Evolutionary conservation across 2,113 vertebrate species (phyloP).

Genomic region (Eulemur macaco): DNA sequence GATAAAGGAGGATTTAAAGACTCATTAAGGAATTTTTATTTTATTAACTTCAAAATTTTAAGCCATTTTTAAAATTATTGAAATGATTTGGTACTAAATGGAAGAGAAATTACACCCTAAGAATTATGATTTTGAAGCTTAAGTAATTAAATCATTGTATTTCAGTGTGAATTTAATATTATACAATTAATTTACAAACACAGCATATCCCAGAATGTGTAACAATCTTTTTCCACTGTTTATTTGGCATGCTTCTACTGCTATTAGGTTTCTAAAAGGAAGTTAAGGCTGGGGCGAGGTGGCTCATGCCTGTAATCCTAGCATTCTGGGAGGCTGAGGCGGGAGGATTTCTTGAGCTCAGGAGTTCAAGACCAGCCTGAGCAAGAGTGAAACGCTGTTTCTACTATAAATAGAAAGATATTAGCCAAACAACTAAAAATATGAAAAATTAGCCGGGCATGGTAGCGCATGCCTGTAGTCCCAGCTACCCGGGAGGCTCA

Average conservation of each 20-base stretch:
- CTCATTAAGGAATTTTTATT: neutral
- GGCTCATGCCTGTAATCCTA: too few relatives aligned
- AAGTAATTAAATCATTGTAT: neutral
- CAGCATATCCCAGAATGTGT: neutral
- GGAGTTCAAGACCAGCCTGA: too few relatives aligned
- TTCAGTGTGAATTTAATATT: neutral
- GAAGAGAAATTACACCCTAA: neutral
- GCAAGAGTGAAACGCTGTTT: too few relatives aligned
- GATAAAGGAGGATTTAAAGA: neutral
- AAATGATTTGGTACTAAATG: neutral
- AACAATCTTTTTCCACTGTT: neutral
- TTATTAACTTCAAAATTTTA: conserved; percentile 39
- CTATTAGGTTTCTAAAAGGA: neutral
- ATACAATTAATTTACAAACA: neutral
- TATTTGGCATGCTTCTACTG: neutral
- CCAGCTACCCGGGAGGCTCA: too few relatives aligned
- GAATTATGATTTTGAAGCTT: neutral
- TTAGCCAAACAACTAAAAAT: too few relatives aligned
- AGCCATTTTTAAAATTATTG: neutral
- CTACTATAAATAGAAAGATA: too few relatives aligned
- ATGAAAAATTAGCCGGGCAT: too few relatives aligned
- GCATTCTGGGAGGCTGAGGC: too few relatives aligned
- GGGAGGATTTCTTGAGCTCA: too few relatives aligned
- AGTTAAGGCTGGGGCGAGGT: neutral
- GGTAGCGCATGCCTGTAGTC: too few relatives aligned